These are phyloP conservation scores for Cenopis cana DNA, from an alignment of 2,888 invertebrate species.

Conservation along the genomic window DNA sequence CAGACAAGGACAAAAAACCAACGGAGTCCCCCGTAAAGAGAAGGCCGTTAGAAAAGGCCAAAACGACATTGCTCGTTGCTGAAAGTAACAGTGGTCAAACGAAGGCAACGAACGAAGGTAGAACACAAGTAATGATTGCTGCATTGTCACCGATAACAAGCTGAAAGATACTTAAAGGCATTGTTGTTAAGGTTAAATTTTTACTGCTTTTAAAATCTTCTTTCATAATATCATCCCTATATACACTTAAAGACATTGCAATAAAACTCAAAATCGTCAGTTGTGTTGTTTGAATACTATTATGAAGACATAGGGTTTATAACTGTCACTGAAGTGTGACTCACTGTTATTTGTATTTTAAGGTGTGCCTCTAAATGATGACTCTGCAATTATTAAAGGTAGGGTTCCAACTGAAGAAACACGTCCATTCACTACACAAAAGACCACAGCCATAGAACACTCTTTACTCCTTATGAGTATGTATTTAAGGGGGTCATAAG, in stretches of 20 bases:
- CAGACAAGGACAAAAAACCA: constrained; percentile 77
- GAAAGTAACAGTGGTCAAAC: constrained; percentile 81
- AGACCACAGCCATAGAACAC: too few relatives aligned
- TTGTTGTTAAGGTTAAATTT: constrained; percentile 14
- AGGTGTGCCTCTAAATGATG: not conserved
- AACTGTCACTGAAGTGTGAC: not conserved
- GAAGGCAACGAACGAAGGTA: constrained; percentile 80
- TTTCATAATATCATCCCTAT: not conserved
- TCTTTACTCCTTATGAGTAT: too few relatives aligned
- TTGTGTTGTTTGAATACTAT: too few relatives aligned
- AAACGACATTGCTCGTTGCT: constrained; percentile 81
- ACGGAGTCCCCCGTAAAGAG: constrained; percentile 79
- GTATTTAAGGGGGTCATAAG: not conserved
- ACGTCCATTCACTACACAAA: too few relatives aligned
- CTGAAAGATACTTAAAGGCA: constrained; percentile 9
- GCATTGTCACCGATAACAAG: constrained; percentile 35
- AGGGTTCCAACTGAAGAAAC: not conserved
- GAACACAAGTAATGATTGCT: constrained; percentile 50
- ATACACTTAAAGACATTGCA: not conserved
- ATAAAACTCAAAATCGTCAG: not conserved
- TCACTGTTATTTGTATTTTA: not conserved
- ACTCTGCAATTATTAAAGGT: not conserved
- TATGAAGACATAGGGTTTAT: too few relatives aligned
- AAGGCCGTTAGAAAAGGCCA: constrained; percentile 80
- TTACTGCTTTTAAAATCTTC: not conserved